Conservation (phyloP, 2,113 vertebrate species). For the Illadopsis cleaveri region DNA sequence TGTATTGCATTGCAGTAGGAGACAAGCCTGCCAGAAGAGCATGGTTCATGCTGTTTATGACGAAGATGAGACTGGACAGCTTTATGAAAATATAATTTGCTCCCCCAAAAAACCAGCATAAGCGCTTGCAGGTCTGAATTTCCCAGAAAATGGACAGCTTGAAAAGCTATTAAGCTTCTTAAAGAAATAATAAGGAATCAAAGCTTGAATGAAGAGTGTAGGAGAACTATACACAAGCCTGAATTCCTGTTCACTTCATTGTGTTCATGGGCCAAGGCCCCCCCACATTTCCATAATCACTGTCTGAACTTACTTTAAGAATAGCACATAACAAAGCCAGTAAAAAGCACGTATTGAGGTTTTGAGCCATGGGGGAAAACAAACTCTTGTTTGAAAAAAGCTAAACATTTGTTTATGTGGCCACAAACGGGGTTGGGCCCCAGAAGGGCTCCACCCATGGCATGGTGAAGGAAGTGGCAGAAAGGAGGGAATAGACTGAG, state of each 20-base stretch:
- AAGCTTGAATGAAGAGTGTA: background rate
- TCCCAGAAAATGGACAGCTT: background rate
- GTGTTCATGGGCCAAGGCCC: background rate
- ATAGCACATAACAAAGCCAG: background rate
- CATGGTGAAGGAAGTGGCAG: fast-evolving
- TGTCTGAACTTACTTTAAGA: background rate
- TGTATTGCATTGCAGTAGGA: background rate
- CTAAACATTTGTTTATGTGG: background rate
- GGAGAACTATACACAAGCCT: background rate
- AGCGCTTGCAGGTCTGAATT: background rate
- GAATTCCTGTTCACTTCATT: background rate
- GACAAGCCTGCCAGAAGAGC: background rate
- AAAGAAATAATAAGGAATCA: background rate
- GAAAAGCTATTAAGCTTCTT: background rate
- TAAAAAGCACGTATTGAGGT: background rate
- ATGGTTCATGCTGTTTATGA: background rate
- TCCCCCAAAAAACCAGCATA: background rate
- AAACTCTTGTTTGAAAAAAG: background rate
- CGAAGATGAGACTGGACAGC: background rate
- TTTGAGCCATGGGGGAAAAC: background rate
- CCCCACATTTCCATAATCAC: background rate
- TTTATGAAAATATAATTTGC: background rate
- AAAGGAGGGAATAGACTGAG: background rate
- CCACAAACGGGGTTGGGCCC: background rate
- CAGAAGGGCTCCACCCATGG: background rate